phyloP scores from a whole-genome alignment of 2,113 vertebrate genomes.

The Tylochromis polylepis region DNA sequence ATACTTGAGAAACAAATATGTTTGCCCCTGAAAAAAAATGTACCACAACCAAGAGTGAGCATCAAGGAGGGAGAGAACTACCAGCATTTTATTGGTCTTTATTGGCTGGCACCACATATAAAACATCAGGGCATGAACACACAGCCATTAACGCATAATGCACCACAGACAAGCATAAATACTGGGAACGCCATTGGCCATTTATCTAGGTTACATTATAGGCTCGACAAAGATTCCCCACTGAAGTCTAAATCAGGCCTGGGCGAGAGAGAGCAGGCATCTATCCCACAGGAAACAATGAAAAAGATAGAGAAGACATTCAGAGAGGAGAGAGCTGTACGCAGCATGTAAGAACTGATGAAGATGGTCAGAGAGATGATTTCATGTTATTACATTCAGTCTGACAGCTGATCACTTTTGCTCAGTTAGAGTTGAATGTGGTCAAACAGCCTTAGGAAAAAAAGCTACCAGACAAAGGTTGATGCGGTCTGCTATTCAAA shows the following conservation, averaged over 20 bases:
- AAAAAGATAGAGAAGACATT: no score
- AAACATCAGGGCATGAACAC: neutral
- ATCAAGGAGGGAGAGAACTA: neutral
- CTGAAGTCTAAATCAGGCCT: no score
- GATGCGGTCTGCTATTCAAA: neutral
- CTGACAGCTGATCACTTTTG: neutral
- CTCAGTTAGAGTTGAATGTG: rapidly evolving
- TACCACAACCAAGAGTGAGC: neutral
- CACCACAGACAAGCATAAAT: neutral
- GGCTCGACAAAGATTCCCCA: no score
- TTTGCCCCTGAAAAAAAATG: neutral
- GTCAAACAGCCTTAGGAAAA: neutral
- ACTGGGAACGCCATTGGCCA: no score
- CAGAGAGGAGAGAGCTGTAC: neutral
- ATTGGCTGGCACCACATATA: neutral
- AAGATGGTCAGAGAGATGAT: neutral
- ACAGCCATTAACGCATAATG: neutral
- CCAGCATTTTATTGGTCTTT: neutral
- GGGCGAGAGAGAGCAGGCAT: neutral
- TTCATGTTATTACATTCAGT: neutral
- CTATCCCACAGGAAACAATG: neutral
- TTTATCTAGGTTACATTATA: no score
- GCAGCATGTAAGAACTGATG: neutral
- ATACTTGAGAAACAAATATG: neutral
- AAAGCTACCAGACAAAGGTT: neutral